Evolutionary conservation across 2,888 invertebrate genomes (phyloP).

Genomic region (Incurvaria masculella): DNA sequence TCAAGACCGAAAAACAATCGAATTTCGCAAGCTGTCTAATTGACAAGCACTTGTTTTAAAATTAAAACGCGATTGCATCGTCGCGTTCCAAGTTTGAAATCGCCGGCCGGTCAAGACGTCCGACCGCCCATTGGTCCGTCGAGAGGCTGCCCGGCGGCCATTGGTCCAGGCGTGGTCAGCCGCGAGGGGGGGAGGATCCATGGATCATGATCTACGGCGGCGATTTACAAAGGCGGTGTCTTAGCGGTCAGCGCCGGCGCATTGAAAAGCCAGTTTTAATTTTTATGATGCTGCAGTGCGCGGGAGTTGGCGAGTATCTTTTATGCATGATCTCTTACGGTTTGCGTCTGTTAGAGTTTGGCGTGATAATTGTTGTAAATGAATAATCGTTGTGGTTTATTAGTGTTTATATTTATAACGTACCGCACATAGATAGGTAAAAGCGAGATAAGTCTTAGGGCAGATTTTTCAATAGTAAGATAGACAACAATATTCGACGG

Average conservation of each 20-base stretch:
- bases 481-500: too few species aligned
- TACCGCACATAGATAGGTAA: too few species aligned
- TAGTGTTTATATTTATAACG: too few species aligned
- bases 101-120: neutral
- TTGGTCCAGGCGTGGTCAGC: neutral
- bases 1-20: neutral
- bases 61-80: neutral
- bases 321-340: neutral
- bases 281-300: neutral
- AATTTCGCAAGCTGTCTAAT: neutral
- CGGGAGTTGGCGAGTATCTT: neutral
- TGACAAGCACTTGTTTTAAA: neutral
- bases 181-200: neutral
- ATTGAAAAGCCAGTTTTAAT: neutral
- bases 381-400: too few species aligned
- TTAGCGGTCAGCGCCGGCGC: neutral
- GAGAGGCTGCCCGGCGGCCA: neutral
- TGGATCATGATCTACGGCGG: neutral
- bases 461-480: too few species aligned
- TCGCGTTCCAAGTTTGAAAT: neutral
- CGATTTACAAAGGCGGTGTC: neutral
- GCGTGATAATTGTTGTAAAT: neutral
- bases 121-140: neutral
- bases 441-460: too few species aligned
- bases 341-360: too few species aligned